phyloP scores from a whole-genome alignment of 2,113 vertebrate genomes.

The Cromileptes altivelis region DNA sequence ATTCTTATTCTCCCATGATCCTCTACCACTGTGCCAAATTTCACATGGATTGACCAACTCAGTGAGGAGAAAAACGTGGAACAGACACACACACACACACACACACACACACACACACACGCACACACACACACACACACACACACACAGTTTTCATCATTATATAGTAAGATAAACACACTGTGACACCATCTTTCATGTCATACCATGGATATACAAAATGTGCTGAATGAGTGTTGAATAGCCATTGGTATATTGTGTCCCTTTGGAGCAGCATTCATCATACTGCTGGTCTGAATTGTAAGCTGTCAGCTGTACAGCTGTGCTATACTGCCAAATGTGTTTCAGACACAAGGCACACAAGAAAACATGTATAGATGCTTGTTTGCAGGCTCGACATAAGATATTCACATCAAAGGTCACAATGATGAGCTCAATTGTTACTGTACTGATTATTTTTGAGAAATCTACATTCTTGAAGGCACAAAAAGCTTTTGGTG shows the following conservation, averaged over 20 bases:
- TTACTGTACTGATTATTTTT: no score
- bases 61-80: no score
- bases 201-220: no score
- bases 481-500: neutral
- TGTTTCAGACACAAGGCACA: neutral
- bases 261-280: neutral
- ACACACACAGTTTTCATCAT: no score
- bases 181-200: neutral
- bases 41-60: no score
- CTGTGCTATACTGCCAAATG: neutral
- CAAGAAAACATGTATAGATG: neutral
- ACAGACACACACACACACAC: no score
- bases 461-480: conserved; percentile 5
- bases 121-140: no score
- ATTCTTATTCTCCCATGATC: no score
- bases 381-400: neutral
- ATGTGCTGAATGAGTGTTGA: neutral
- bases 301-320: neutral
- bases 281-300: neutral
- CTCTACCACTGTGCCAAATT: no score
- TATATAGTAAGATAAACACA: neutral
- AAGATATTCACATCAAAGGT: neutral
- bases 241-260: neutral
- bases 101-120: no score
- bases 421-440: neutral